phyloP scores from a whole-genome alignment of 1,140 invertebrate species.

The Drosophila eugracilis region DNA sequence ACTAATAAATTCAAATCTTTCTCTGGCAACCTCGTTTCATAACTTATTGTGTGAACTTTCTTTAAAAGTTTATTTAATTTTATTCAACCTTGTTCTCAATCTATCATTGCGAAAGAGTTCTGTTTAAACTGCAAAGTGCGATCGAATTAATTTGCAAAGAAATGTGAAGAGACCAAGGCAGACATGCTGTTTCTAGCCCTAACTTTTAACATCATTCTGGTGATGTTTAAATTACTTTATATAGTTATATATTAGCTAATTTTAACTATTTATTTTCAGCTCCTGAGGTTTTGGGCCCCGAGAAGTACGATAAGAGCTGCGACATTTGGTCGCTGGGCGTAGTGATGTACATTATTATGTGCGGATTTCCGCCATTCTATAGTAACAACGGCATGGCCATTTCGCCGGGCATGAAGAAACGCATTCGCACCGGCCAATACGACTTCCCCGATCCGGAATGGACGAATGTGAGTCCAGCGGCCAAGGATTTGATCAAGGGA shows the following conservation, averaged over 20 bases:
- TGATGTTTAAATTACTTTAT: no score
- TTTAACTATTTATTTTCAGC: constrained; percentile 86
- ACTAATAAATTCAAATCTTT: neutral
- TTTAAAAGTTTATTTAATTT: neutral
- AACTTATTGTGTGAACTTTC: neutral
- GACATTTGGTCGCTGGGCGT: constrained; percentile 99
- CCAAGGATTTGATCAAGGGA: constrained; percentile 97
- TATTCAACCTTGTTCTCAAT: constrained; percentile 2
- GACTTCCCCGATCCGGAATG: constrained; percentile 98
- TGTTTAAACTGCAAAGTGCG: neutral
- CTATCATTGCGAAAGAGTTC: constrained; percentile 2
- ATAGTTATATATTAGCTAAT: no score
- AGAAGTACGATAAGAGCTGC: constrained; percentile 99
- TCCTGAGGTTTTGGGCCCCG: constrained; percentile 97
- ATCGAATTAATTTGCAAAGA: neutral
- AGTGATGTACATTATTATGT: constrained; percentile 98
- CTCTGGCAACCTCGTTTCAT: neutral
- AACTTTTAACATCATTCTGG: no score
- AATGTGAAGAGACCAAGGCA: neutral
- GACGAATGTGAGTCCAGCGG: constrained; percentile 96
- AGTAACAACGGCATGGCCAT: constrained; percentile 98
- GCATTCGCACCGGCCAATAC: constrained; percentile 97
- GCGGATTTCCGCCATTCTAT: constrained; percentile 99
- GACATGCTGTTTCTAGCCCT: no score
- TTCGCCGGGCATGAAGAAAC: constrained; percentile 99